Evolutionary conservation across 2,113 vertebrate species (phyloP).

Genomic region (Girardinichthys multiradiatus): DNA sequence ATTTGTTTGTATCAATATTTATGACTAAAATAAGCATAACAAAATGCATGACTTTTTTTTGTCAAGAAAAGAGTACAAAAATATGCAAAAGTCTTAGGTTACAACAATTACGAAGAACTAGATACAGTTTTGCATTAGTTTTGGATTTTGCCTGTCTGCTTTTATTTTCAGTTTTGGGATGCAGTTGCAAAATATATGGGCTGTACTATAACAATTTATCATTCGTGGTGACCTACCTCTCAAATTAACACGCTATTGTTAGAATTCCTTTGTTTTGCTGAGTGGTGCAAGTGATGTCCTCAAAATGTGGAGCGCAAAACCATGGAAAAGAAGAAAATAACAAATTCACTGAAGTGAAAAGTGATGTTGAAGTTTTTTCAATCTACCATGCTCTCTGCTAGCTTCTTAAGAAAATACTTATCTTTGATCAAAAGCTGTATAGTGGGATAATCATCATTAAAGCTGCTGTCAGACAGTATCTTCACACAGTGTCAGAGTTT

Average conservation of each 20-base stretch:
- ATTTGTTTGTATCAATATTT: too few relatives aligned
- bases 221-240: constrained; percentile 31
- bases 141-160: too few relatives aligned
- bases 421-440: neutral
- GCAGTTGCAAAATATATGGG: constrained; percentile 1
- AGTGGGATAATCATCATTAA: too few relatives aligned
- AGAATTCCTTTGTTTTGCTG: constrained; percentile 18
- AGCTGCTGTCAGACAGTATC: too few relatives aligned
- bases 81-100: neutral
- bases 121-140: too few relatives aligned
- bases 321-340: neutral
- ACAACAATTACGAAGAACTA: too few relatives aligned
- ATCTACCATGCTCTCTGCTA: neutral
- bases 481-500: too few relatives aligned
- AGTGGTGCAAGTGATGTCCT: neutral
- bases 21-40: too few relatives aligned
- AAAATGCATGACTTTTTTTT: neutral
- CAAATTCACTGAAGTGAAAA: constrained; percentile 3
- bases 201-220: constrained; percentile 27
- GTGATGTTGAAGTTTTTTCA: neutral
- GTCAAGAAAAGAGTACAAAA: neutral
- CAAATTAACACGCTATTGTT: constrained; percentile 17
- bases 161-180: constrained; percentile 13
- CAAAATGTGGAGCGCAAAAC: neutral
- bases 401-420: constrained; percentile 1